Base-by-base conservation (phyloP, 2,113 vertebrate species). In the Aplodontia rufa region DNA sequence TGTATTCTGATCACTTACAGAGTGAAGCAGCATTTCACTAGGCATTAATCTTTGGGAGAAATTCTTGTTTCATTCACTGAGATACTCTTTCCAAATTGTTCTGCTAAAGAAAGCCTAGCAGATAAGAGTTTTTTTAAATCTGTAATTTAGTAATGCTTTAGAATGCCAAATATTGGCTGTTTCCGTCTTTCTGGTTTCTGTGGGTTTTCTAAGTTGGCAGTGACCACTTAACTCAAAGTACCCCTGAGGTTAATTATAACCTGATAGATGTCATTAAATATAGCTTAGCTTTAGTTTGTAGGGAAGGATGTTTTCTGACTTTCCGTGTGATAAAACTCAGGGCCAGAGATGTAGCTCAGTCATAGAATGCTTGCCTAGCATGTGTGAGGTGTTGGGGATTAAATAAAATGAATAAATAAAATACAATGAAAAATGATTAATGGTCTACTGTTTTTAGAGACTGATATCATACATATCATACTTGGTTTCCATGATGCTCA, bases 201-300 rank as follows among this genome's bases (percentile, higher is more conserved):
- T 19, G 26, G 64, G 45, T 75, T 51, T 78, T 76, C 53, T 86
- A 76, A 74, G 53, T 64, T 94, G 62, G 37, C 12, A 62, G 26
- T 76, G 30, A 78, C 6, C 20, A 20, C 37, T 47, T 76, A 91
- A 87, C 32, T 53, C 76, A 6, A 87, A 75, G 45, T 47, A 6
- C 35, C 78, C 11, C n/a, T 88, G 35, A 71, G 22, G 20, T 91
- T 74, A 66, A 81, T 80, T 95, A 86, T 72, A 94, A 72, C 53
- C 62, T 71, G 37, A 30, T 32, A 9, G 13, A 11, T 76, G 64
- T 76, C 13, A 45, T 69, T 71, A 76, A 60, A 37, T 49, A 42
- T n/a, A 19, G 24, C 26, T 94, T 94, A 71, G 53, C 32, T 47
- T 66, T 28, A 60, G 53, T 64, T 88, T 62, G 32, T 84, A 66